Evolutionary conservation across 2,797 vertebrate species (phyloP).

Genomic region (Momotus momota): DNA sequence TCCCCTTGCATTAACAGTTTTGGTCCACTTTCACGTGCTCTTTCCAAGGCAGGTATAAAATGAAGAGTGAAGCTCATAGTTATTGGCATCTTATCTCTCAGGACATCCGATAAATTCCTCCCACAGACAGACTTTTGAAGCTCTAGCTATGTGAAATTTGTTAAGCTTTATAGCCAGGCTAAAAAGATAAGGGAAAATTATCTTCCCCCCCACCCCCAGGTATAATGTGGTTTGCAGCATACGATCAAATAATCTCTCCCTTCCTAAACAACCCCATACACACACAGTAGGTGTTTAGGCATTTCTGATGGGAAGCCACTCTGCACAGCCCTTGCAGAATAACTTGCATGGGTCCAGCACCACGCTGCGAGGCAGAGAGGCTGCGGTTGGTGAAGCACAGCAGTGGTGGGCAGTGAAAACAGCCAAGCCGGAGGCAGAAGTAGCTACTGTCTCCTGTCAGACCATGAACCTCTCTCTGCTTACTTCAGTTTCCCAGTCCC

Average conservation of each 20-base stretch:
- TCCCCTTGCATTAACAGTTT: not conserved
- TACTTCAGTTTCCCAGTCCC: not conserved
- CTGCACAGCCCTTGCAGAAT: not conserved
- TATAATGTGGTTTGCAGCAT: not conserved
- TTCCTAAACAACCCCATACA: not conserved
- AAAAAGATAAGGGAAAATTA: not conserved
- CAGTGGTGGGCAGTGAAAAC: not conserved
- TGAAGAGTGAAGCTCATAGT: not conserved
- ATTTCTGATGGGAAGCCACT: not conserved
- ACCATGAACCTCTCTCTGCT: not conserved
- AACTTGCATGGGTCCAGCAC: not conserved
- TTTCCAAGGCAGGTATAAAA: not conserved
- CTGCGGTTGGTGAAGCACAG: not conserved
- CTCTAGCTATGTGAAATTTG: not conserved
- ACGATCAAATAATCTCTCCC: not conserved
- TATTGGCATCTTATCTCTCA: not conserved
- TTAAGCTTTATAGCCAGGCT: not conserved
- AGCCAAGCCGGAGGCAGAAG: not conserved
- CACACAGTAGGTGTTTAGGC: fast-evolving
- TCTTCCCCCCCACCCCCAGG: not conserved
- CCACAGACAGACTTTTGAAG: not conserved
- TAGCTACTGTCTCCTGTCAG: not conserved
- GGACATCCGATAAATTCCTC: not conserved
- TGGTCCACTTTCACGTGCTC: not conserved
- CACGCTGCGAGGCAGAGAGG: not conserved